Evolutionary conservation across 2,113 vertebrate species (phyloP), one percentile per base, ranked within the genome.

Genomic region (Emydocephalus ijimae): DNA sequence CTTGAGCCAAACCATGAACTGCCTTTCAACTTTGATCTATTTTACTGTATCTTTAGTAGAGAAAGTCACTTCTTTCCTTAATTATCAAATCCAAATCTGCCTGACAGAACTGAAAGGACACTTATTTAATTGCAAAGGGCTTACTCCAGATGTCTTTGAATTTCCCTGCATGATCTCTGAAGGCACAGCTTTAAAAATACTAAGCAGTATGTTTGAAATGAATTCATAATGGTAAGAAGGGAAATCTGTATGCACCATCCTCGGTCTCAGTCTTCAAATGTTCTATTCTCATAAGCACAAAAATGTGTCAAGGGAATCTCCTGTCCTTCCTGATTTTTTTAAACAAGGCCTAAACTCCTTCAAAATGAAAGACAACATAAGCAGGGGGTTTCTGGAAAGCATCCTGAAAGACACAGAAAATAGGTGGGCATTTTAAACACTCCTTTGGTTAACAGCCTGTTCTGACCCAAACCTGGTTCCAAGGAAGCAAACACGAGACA

Each of bases 11-110:
- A 94, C 64, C 91, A 97, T 95, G 94, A 93, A 94, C 93, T 95
- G 96, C 96, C 94, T 97, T 97, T 97, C 94, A 95, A 95, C 87
- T 92, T 85, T 97, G 97, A 97, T 97, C 97, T 96, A 96, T 50
- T 95, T 21, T 89, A 93, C 87, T 96, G 57, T 91, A 92, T 95
- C 94, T 61, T 96, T 18, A 90, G 89, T 26, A 89, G 54, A 90
- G 45, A 0, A 18, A 90, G 95, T 96, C 96, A 96, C 92, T 97
- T 96, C 97, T 89, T 95, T 92, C 94, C 93, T 93, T 94, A 90
- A 95, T 94, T 12, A 8, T 95, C 92, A 95, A 56, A 88, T 90
- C 94, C 90, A 93, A 94, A 93, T 93, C 94, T 0, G 4, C 93
- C 90, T 92, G 85, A 87, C n/a, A 92, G 93, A 94, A 94, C 52